Evolutionary conservation across 2,888 invertebrate species (phyloP).

Genomic region (Carabus problematicus): DNA sequence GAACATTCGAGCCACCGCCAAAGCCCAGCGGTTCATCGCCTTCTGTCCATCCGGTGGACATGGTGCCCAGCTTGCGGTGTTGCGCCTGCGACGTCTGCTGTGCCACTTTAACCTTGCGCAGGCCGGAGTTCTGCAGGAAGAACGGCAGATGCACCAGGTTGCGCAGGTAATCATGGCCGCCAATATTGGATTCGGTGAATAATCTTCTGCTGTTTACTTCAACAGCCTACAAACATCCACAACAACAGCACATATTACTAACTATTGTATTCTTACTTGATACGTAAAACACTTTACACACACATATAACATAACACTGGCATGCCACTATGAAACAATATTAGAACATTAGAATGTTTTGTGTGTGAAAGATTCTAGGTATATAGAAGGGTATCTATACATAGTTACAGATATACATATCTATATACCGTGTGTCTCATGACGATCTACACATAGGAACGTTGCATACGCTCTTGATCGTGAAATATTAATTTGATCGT

Average conservation of each 20-base stretch:
- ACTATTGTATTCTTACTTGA: not conserved
- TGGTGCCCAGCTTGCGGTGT: constrained; percentile 56
- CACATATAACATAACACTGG: too few relatives aligned
- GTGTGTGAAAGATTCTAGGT: too few relatives aligned
- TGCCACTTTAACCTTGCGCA: constrained; percentile 86
- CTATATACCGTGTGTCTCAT: too few relatives aligned
- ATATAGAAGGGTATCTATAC: too few relatives aligned
- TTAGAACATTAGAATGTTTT: too few relatives aligned
- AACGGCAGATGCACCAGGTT: constrained; percentile 98
- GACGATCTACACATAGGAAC: too few relatives aligned
- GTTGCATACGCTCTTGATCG: too few relatives aligned
- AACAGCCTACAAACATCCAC: constrained; percentile 69
- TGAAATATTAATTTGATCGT: too few relatives aligned
- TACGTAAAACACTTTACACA: too few relatives aligned
- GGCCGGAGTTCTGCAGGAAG: constrained; percentile 95
- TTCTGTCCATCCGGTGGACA: constrained; percentile 57
- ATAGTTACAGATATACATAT: too few relatives aligned
- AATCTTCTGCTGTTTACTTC: constrained; percentile 87
- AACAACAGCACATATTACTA: not conserved
- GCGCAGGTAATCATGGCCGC: constrained; percentile 91
- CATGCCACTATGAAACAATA: too few relatives aligned
- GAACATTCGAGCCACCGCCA: constrained; percentile 56
- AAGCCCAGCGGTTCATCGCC: constrained; percentile 62
- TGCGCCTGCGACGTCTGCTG: constrained; percentile 77
- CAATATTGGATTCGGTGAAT: constrained; percentile 90